Base-by-base conservation (phyloP, 2,113 vertebrate species). In the Meles meles region DNA sequence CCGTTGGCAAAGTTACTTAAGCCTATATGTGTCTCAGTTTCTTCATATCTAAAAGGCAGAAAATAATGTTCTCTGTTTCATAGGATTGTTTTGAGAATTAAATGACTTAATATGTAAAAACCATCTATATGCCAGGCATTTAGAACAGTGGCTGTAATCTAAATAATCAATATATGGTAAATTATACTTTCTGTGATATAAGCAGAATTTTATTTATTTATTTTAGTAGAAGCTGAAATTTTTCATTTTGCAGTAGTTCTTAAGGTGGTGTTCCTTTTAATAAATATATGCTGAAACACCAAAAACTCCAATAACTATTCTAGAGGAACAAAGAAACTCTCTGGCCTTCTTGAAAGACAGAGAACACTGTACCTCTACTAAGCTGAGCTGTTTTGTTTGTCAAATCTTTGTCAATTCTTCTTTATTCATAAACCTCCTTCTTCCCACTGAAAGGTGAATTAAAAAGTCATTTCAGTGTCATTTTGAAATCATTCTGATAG, bases 381-480 rank as follows among this genome's bases (percentile, higher is more conserved):
- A 0, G 18, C 59, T 23, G 18, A 93, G 37, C 7, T 92, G 69
- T 31, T 91, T 84, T 81, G 72, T 95, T 94, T 90, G 76, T 92
- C 34, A 87, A n/a, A 74, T 92, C 49, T 61, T 85, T 88, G 57
- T 92, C 84, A 80, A 7, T 85, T 71, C 39, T 52, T 95, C 44
- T 86, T 92, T 90, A 93, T 93, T 96, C 83, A 77, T 89, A 84
- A 92, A n/a, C 57, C 88, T 21, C 13, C 63, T 80, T 92, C 61
- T 92, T 95, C 71, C 81, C 44, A 85, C 90, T 94, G 69, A 92
- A 94, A 94, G 90, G 67, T 72, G 88, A 95, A 90, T 94, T 95
- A 85, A 97, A 97, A 98, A 93, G 87, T 82, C 90, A 90, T 97
- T 94, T 98, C 47, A 29, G 80, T 96, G 88, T 97, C 84, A 69